Evolutionary conservation across 2,113 vertebrate species (phyloP), one percentile per base, ranked within the genome.

Genomic region (Larimichthys crocea): DNA sequence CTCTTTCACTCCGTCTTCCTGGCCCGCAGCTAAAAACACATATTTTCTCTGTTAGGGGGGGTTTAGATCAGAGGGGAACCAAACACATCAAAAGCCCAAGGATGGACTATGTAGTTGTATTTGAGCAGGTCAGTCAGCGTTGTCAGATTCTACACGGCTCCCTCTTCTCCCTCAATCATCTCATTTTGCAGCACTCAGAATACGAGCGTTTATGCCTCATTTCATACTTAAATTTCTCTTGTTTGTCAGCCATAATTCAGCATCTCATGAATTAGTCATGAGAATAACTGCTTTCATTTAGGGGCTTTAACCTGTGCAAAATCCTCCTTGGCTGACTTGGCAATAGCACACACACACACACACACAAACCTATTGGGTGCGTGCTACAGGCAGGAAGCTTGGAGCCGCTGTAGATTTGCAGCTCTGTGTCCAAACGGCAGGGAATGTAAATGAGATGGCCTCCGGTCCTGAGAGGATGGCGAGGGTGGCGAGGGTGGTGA

Each of bases 11-110:
- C 76, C 31, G 42, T 88, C 89, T 91, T 83, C 68, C 85, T 89
- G 88, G 85, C 91, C 88, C 73, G 85, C 85, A 92, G 92, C 91
- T 92, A 91, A 86, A 86, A 87, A 79, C 85, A 77, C 90, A 88
- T 60, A 81, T 87, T 90, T 88, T 86, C 79, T 77, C 76, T 78
- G 65, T 83, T 67, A 4, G 31, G 31, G 31, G 59, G 55, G 74
- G 24, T 10, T 59, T 53, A 56, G 26, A 84, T 69, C 67, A 73
- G 65, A 77, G 79, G 86, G 66, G 3, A 57, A 67, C 66, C 62
- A 87, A 87, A 84, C 81, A 67, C 85, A 82, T 85, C 63, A 87
- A 57, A 86, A 83, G 76, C 83, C 72, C 67, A 61, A 69, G 60
- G 61, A 76, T 68, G 49, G 44, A 80, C 75, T 20, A 14, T 76